Base-by-base conservation (phyloP, 2,797 vertebrate genomes). In the Acrocephalus scirpaceus region DNA sequence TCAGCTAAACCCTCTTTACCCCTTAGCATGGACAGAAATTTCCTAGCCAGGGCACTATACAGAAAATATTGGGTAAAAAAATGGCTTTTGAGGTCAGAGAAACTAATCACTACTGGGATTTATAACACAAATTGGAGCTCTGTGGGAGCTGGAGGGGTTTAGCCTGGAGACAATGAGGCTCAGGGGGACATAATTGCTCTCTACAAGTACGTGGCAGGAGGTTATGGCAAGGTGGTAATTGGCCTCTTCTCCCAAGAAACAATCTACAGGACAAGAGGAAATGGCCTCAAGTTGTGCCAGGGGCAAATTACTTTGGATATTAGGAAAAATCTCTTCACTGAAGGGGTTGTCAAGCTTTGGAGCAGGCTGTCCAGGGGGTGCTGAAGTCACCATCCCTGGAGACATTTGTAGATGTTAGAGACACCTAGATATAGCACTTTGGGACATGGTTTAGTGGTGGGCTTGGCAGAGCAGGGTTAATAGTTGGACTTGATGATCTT, bases 21-120 rank as follows among this genome's bases (percentile, higher is more conserved):
- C 18, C 16, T 77, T 71, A 69, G 21, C 15, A 29, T 1, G 5
- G 30, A 19, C 10, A 95, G 85, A 90, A 84, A 91, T 30, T 70
- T 96, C 53, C 42, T 73, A 71, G 45, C n/a, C 22, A 80, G 69
- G 51, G 65, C 26, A 42, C 30, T 86, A 58, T 44, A 75, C 10
- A 65, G n/a, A 85, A 90, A 86, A 54, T 56, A 72, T 4, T 89
- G 70, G 91, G n/a, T 10, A 29, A 95, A 53, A 88, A 82, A 82
- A 93, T 80, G 36, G 67, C 67, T 85, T 90, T 76, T 91, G 90
- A 96, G 74, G 91, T 54, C 30, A 82, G 79, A 85, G 90, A 93
- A 95, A 64, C 36, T 36, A 54, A 94, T 86, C 64, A 56, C 34
- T 83, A 3, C 29, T 75, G 51, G 67, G 91, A 92, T 90, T 90